Conservation (phyloP, 1,140 invertebrate species). For the Propsilocerus akamusi region DNA sequence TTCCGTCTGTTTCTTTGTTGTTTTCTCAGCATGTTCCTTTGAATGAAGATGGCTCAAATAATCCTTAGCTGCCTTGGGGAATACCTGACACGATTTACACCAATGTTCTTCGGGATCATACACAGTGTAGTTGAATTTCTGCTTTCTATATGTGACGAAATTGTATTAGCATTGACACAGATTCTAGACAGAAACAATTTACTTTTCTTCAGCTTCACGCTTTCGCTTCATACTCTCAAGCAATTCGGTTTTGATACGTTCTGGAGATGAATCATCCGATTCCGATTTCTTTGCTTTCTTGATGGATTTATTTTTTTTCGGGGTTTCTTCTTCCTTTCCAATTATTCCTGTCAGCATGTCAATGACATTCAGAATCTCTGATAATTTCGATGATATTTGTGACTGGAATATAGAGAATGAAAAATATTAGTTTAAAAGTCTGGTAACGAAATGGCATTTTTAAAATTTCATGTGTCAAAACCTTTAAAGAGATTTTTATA, state of each 20-base stretch:
- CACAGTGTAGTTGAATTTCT: conserved; percentile 53
- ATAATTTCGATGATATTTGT: conserved; percentile 65
- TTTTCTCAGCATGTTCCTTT: conserved; percentile 47
- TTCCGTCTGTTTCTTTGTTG: conserved; percentile 43
- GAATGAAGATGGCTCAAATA: conserved; percentile 67
- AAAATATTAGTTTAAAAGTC: conserved; percentile 10
- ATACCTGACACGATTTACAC: conserved; percentile 68
- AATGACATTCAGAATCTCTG: conserved; percentile 63
- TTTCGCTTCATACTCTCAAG: conserved; percentile 26
- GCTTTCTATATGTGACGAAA: background rate
- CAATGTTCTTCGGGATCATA: conserved; percentile 78
- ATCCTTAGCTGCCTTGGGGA: conserved; percentile 67
- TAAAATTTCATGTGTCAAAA: conserved; percentile 3
- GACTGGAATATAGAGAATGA: conserved; percentile 30
- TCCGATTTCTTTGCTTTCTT: conserved; percentile 12
- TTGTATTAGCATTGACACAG: background rate
- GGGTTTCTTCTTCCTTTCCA: conserved; percentile 26
- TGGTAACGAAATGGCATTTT: background rate
- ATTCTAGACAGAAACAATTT: background rate
- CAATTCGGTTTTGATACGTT: conserved; percentile 20
- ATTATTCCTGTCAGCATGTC: conserved; percentile 68
- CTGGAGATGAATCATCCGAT: conserved; percentile 16
- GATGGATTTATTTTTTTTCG: background rate
- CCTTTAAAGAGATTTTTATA: conserved; percentile 1
- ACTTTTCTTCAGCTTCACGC: conserved; percentile 12